phyloP scores from a whole-genome alignment of 2,113 vertebrate species.

The Melanerpes aurifrons region DNA sequence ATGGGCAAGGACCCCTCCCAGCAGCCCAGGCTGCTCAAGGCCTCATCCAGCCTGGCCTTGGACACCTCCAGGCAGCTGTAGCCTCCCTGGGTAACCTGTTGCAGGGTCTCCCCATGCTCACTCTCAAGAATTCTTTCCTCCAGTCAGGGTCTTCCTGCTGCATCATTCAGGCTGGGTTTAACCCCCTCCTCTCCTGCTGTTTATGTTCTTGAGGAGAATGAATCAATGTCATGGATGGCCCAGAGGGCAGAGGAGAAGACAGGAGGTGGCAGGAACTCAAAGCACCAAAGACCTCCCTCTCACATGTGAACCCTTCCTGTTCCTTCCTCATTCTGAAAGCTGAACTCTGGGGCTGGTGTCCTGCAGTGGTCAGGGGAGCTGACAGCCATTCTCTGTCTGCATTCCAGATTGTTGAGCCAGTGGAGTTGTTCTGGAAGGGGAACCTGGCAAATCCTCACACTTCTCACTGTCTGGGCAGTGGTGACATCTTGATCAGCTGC shows the following conservation, averaged over 20 bases:
- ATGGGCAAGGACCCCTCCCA: too few species aligned
- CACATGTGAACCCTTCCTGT: neutral
- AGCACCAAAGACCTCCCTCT: neutral
- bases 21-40: too few species aligned
- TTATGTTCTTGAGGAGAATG: neutral
- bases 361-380: neutral
- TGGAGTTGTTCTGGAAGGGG: constrained; percentile 84
- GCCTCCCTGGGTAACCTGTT: too few species aligned
- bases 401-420: constrained; percentile 84
- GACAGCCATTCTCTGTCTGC: neutral
- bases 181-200: neutral
- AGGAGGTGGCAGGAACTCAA: neutral
- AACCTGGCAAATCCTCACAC: constrained; percentile 86
- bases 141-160: too few species aligned
- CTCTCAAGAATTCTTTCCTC: too few species aligned
- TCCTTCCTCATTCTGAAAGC: neutral
- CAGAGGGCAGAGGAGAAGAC: neutral
- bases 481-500: constrained; percentile 92
- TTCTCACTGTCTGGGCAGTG: constrained; percentile 88
- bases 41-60: too few species aligned
- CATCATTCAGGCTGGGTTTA: too few species aligned
- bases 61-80: too few species aligned
- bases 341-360: too few species aligned
- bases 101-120: too few species aligned
- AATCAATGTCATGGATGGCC: neutral